Conservation (phyloP, 2,888 invertebrate genomes). For the Apamea monoglypha region DNA sequence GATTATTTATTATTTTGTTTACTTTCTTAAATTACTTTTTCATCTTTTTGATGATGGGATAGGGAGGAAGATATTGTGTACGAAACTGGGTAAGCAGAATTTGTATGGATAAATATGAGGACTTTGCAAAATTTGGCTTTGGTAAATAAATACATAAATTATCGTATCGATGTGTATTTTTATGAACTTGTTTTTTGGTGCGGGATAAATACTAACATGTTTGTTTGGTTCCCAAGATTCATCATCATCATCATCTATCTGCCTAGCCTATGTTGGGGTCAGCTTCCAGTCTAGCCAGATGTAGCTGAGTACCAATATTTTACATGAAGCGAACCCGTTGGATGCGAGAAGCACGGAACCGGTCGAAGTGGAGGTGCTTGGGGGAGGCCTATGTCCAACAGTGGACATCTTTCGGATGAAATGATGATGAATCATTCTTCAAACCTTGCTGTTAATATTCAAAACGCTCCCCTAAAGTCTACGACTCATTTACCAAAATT, state of each 20-base stretch:
- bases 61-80: constrained; percentile 32
- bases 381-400: too few relatives aligned
- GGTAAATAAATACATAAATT: constrained; percentile 10
- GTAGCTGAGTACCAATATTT: too few relatives aligned
- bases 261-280: too few relatives aligned
- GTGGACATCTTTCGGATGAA: too few relatives aligned
- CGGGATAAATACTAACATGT: too few relatives aligned
- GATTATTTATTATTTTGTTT: constrained; percentile 58
- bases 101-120: constrained; percentile 25
- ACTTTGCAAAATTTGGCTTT: not conserved
- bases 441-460: not conserved
- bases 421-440: not conserved
- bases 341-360: too few relatives aligned
- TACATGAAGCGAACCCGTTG: too few relatives aligned
- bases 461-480: not conserved
- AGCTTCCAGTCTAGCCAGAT: too few relatives aligned
- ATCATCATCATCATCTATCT: too few relatives aligned
- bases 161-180: not conserved
- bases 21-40: constrained; percentile 41
- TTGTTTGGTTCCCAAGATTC: not conserved
- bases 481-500: not conserved
- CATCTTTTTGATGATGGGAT: constrained; percentile 25
- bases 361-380: too few relatives aligned
- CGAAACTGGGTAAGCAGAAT: constrained; percentile 22
- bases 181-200: not conserved